Evolutionary conservation across 1,140 invertebrate genomes (phyloP).

Genomic region (Cecropterus lyciades): DNA sequence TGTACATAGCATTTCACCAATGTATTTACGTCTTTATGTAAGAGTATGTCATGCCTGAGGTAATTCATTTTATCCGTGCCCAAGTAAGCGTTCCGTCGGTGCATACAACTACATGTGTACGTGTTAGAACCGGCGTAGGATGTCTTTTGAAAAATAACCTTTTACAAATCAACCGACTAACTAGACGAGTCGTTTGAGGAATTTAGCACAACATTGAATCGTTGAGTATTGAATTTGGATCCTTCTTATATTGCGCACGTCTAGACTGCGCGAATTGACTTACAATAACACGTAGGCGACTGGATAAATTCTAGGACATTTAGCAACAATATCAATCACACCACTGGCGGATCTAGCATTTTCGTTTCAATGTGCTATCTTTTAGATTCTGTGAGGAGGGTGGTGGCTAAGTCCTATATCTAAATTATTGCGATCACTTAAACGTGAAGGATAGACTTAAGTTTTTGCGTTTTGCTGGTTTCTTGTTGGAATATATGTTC

Average conservation of each 20-base stretch:
- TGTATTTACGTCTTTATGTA: background rate
- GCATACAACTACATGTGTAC: background rate
- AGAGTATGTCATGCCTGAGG: conserved; percentile 3
- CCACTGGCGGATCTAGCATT: too few species aligned
- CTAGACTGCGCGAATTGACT: background rate
- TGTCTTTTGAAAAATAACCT: background rate
- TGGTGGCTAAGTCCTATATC: too few species aligned
- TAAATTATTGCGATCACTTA: too few species aligned
- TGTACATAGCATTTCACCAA: background rate
- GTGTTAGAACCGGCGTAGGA: background rate
- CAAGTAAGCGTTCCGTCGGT: conserved; percentile 9
- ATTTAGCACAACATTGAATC: background rate
- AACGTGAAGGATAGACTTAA: too few species aligned
- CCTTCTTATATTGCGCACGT: background rate
- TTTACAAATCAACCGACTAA: too few species aligned
- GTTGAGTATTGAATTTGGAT: background rate
- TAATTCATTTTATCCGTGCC: conserved; percentile 9
- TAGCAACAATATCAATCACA: too few species aligned
- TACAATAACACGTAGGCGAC: background rate
- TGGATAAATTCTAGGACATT: background rate
- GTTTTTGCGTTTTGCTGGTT: too few species aligned
- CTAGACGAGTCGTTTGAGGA: background rate
- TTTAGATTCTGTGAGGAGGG: too few species aligned
- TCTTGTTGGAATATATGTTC: too few species aligned
- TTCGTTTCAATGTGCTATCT: too few species aligned